Percentiles rank a stretch among this genome's conserved stretches.
Conservation (phyloP, 2,113 vertebrate genomes). For the Diadophis punctatus region DNA sequence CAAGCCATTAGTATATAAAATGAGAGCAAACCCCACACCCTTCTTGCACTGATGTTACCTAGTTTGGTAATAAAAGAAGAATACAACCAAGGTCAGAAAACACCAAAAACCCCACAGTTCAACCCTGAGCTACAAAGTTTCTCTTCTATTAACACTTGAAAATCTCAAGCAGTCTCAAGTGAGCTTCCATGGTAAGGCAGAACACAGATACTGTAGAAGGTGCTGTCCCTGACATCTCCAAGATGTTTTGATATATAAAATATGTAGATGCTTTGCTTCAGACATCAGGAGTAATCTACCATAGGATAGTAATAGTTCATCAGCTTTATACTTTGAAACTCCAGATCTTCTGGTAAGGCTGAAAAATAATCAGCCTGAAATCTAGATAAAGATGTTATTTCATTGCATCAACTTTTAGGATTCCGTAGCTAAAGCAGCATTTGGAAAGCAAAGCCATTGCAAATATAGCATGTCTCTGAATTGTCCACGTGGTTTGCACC, state of each 20-base stretch:
- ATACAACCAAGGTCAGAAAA: neutral
- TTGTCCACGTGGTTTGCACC: neutral
- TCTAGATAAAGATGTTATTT: neutral
- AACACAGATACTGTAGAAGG: neutral
- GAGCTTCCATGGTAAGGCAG: neutral
- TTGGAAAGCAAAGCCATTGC: accelerated
- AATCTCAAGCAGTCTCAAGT: neutral
- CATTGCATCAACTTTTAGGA: neutral
- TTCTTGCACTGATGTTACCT: neutral
- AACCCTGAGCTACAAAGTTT: neutral
- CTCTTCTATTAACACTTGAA: neutral
- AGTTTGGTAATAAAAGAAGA: neutral
- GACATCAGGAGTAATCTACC: neutral
- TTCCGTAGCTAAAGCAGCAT: neutral
- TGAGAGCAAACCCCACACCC: neutral
- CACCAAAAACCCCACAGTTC: neutral
- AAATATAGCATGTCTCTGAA: neutral
- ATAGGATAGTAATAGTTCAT: neutral
- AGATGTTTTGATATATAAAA: neutral
- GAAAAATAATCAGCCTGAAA: neutral
- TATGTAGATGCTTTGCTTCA: neutral
- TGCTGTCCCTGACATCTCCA: neutral
- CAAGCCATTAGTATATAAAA: neutral
- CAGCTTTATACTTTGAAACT: neutral
- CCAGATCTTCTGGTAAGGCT: neutral